Conservation (phyloP, 2,888 invertebrate species). For the Julus scanicus region DNA sequence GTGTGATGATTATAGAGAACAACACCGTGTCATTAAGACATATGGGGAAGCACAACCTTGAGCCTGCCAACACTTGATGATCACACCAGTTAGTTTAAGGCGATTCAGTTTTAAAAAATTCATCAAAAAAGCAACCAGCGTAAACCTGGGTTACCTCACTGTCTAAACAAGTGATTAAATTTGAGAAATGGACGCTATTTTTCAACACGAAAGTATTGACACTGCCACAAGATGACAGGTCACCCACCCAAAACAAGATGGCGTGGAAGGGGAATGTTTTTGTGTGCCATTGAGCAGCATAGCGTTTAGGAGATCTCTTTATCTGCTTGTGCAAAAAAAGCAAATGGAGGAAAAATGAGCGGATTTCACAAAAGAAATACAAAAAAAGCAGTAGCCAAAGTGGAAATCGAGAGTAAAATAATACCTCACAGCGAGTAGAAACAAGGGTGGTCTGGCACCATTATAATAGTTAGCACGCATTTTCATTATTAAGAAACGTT, state of each 20-base stretch:
- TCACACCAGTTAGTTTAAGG: too few species aligned
- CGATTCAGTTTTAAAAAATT: too few species aligned
- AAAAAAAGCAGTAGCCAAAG: slow-evolving; percentile 23
- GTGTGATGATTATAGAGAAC: too few species aligned
- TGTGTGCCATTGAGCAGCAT: background rate
- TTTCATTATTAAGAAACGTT: slow-evolving; percentile 35
- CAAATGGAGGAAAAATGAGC: background rate
- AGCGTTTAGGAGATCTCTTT: background rate
- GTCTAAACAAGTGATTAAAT: too few species aligned
- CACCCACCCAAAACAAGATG: background rate
- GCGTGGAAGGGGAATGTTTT: background rate
- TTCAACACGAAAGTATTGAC: too few species aligned
- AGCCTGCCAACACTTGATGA: too few species aligned
- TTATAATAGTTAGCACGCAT: slow-evolving; percentile 34
- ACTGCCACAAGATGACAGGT: background rate
- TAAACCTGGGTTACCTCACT: too few species aligned
- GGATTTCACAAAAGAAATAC: background rate
- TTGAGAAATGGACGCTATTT: too few species aligned
- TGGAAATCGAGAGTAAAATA: background rate
- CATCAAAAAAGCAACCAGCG: too few species aligned
- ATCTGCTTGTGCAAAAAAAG: background rate
- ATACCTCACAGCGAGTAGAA: slow-evolving; percentile 25
- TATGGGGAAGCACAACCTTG: too few species aligned
- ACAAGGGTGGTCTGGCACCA: slow-evolving; percentile 45
- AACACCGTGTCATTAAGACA: too few species aligned